Base-by-base conservation (phyloP, 2,113 vertebrate genomes). In the Poecilia latipinna region DNA sequence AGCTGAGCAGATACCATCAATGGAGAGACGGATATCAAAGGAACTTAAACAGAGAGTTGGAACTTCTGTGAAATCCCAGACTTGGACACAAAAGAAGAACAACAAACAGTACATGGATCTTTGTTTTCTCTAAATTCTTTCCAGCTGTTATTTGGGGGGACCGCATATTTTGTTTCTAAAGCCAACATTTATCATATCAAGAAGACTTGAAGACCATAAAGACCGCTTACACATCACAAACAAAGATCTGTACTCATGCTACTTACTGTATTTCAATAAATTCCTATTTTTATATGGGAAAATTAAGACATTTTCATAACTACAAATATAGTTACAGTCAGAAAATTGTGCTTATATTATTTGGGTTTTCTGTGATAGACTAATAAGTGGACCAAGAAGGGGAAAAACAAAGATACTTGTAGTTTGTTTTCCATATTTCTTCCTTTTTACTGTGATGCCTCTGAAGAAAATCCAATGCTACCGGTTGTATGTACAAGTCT, bases 121-220 rank as follows among this genome's bases (percentile, higher is more conserved):
- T 28, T 4, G 65, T 65, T 74, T 77, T 64, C 44, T 61, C 28
- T 32, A 37, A 76, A 87, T 86, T 28, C 33, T 78, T 77, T 70
- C 85, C 78, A 85, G 78, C 76, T 88, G 86, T 75, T 75, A 48
- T 17, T 74, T 31, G 75, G 61, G 66, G 66, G 70, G 44, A 84
- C 35, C 54, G 72, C 44, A 19, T 48, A 48, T 48, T 48, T 48
- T 48, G 61, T 76, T 86, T 77, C 54, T 74, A 62, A 83, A 87
- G 75, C 83, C 68, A 86, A 84, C 67, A 84, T 82, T 87, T 71
- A 79, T 29, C 12, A 80, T 80, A 82, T 84, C 70, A 82, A 75
- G 7, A 22, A 77, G 70, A 28, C 61, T 79, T 88, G 69, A 17
- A 79, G 70, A 39, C 37, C 26, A 81, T 35, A 75, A 78, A 44